phyloP scores from a whole-genome alignment of 2,888 invertebrate species.

The Lasioglossum villosulum region DNA sequence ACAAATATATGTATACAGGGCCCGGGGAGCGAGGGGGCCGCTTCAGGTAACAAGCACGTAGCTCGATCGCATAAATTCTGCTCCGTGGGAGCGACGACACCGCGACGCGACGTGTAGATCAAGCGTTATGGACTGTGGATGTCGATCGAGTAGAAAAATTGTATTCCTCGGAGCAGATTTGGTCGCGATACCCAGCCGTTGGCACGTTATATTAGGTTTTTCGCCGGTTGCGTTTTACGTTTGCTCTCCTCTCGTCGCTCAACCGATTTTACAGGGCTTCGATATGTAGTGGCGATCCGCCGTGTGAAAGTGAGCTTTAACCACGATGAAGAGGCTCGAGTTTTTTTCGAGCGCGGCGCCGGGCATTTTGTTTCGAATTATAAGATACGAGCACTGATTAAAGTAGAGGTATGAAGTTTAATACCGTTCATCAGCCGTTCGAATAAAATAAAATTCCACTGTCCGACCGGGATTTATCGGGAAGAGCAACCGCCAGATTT shows the following conservation, averaged over 20 bases:
- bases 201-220: constrained; percentile 4
- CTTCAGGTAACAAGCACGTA: background rate
- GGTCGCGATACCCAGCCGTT: background rate
- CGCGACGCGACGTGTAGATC: background rate
- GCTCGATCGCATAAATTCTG: constrained; percentile 1
- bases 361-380: background rate
- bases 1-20: no score
- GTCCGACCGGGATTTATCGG: background rate
- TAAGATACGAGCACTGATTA: background rate
- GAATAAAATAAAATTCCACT: background rate
- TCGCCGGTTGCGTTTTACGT: background rate
- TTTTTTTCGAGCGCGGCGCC: background rate
- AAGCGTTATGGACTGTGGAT: background rate
- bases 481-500: background rate
- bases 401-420: background rate
- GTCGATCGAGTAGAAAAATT: background rate
- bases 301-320: background rate
- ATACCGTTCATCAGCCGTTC: background rate
- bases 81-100: background rate
- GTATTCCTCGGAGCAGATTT: background rate
- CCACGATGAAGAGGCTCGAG: background rate
- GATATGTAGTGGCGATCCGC: background rate
- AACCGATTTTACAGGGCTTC: background rate
- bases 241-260: background rate
- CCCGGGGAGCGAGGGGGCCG: no score